phyloP scores from a whole-genome alignment of 2,113 vertebrate species.

The Vombatus ursinus region DNA sequence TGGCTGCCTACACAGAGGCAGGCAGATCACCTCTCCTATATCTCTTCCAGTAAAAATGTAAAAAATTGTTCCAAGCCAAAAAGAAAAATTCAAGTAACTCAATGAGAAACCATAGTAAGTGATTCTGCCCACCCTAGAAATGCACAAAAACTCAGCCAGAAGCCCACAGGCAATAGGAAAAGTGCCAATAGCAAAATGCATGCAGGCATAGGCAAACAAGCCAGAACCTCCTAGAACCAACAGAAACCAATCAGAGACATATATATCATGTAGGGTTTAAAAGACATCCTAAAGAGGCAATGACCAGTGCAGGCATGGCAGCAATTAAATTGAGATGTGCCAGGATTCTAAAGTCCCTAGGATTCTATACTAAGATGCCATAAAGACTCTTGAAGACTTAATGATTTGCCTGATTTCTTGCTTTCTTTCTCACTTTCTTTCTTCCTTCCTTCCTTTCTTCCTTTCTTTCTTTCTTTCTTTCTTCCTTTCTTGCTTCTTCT shows the following conservation, averaged over 20 bases:
- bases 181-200: neutral
- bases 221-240: neutral
- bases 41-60: neutral
- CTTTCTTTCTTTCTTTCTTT: no score
- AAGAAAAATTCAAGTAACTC: neutral
- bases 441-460: no score
- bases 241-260: neutral
- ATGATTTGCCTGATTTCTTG: no score
- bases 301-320: neutral
- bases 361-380: neutral
- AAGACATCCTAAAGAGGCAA: neutral
- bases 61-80: no score
- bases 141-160: neutral
- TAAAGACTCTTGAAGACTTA: neutral
- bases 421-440: no score
- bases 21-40: neutral
- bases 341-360: neutral
- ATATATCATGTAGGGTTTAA: neutral
- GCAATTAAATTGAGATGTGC: neutral
- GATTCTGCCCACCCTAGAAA: neutral
- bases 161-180: neutral
- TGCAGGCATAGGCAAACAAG: neutral
- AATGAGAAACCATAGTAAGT: neutral
- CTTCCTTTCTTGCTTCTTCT: no score
- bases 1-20: neutral